phyloP scores from a whole-genome alignment of 2,888 invertebrate genomes.

The Erebia aethiops region DNA sequence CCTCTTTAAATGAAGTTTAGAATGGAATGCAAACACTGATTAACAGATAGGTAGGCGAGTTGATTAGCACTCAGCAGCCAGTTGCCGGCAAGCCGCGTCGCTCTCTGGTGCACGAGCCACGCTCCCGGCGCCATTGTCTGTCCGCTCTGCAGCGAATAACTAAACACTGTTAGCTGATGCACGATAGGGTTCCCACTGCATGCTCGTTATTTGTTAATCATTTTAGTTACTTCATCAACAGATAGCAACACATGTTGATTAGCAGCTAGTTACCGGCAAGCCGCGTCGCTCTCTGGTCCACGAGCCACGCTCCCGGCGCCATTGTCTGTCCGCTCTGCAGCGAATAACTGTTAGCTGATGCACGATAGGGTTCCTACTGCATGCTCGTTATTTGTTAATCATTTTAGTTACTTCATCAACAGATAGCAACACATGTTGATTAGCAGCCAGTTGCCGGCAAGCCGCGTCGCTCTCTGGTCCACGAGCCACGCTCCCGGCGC shows the following conservation, averaged over 20 bases:
- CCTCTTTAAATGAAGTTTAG: slow-evolving; percentile 32
- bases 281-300: slow-evolving; percentile 62
- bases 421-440: slow-evolving; percentile 43
- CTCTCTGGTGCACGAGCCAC: slow-evolving; percentile 62
- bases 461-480: slow-evolving; percentile 59
- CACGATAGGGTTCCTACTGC: neutral
- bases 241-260: slow-evolving; percentile 39
- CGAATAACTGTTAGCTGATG: slow-evolving; percentile 67
- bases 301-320: slow-evolving; percentile 51
- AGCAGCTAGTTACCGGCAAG: slow-evolving; percentile 49
- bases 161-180: slow-evolving; percentile 71
- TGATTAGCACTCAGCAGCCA: slow-evolving; percentile 46
- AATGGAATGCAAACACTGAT: slow-evolving; percentile 40
- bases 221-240: neutral
- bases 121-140: slow-evolving; percentile 60
- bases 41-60: slow-evolving; percentile 42
- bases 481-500: slow-evolving; percentile 58
- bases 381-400: neutral
- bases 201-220: neutral
- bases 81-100: slow-evolving; percentile 54
- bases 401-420: neutral
- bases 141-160: slow-evolving; percentile 60
- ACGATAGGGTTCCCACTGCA: slow-evolving; percentile 5
- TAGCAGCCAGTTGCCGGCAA: slow-evolving; percentile 48
- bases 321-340: slow-evolving; percentile 63